A percentile compares a stretch with the other conserved stretches of the same genome.
phyloP scores from a whole-genome alignment of 64 coral and sea anemone species.

The Montipora capricornis region DNA sequence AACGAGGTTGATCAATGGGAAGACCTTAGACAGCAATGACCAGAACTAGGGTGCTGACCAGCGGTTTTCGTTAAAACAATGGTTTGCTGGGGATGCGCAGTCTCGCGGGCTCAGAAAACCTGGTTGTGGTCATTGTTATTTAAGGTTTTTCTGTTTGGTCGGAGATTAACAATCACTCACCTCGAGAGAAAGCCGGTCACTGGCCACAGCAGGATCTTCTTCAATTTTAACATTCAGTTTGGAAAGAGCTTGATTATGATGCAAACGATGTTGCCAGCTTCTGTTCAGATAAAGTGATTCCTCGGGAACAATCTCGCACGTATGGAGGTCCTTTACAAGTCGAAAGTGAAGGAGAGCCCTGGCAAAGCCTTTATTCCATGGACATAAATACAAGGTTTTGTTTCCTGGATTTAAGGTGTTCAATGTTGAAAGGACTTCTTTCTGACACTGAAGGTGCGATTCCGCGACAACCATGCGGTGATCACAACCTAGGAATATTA shows the following conservation, averaged over 20 bases:
- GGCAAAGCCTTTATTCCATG: background rate
- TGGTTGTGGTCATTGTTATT: too few relatives aligned
- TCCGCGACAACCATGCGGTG: constrained; percentile 11
- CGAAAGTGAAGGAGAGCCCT: background rate
- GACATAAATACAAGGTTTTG: constrained; percentile 21
- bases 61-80: too few relatives aligned
- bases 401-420: background rate
- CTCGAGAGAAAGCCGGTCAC: constrained; percentile 8
- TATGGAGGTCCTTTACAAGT: background rate
- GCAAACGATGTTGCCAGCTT: background rate
- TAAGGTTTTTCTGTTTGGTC: too few relatives aligned
- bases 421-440: background rate
- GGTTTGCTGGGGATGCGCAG: too few relatives aligned
- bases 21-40: too few relatives aligned
- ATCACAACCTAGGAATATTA: constrained; percentile 12
- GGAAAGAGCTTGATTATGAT: background rate
- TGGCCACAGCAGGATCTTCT: background rate
- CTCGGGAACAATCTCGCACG: constrained; percentile 13
- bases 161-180: background rate
- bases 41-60: too few relatives aligned
- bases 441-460: background rate
- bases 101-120: too few relatives aligned
- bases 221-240: background rate
- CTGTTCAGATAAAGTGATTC: constrained; percentile 41
- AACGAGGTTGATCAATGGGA: too few relatives aligned